Evolutionary conservation across 1,140 invertebrate genomes (phyloP).

Genomic region (Epicauta chinensis): DNA sequence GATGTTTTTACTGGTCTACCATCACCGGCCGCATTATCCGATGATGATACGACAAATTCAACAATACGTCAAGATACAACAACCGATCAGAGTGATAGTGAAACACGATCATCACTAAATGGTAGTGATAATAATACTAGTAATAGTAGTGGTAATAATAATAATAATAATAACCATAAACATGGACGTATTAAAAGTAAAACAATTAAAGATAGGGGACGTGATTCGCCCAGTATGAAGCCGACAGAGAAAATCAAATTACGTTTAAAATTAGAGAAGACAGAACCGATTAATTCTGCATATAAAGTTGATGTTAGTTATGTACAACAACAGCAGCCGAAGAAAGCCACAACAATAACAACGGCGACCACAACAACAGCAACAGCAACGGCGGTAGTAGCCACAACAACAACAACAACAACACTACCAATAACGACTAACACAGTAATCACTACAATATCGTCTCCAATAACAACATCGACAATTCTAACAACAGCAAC

Average conservation of each 20-base stretch:
- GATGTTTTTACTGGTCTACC: constrained; percentile 39
- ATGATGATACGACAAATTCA: constrained; percentile 39
- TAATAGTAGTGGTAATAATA: constrained; percentile 30
- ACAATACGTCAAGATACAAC: constrained; percentile 39
- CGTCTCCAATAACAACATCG: constrained; percentile 2
- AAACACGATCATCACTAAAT: constrained; percentile 52
- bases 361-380: background rate
- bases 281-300: constrained; percentile 65
- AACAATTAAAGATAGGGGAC: constrained; percentile 21
- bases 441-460: background rate
- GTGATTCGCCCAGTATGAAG: constrained; percentile 39
- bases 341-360: constrained; percentile 41
- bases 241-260: constrained; percentile 76
- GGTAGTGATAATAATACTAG: constrained; percentile 43
- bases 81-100: constrained; percentile 57
- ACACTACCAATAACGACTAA: constrained; percentile 16
- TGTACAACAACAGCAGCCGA: constrained; percentile 50
- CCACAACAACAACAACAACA: background rate
- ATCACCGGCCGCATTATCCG: constrained; percentile 32
- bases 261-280: constrained; percentile 74
- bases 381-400: background rate
- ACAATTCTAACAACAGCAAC: background rate
- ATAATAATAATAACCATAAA: background rate
- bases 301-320: constrained; percentile 78
- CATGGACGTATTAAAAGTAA: constrained; percentile 24